Percentiles rank a stretch among this genome's conserved stretches.
Conservation (phyloP, 37 sponge, comb jelly and placozoan genomes). For the Chondrosia reniformis region DNA sequence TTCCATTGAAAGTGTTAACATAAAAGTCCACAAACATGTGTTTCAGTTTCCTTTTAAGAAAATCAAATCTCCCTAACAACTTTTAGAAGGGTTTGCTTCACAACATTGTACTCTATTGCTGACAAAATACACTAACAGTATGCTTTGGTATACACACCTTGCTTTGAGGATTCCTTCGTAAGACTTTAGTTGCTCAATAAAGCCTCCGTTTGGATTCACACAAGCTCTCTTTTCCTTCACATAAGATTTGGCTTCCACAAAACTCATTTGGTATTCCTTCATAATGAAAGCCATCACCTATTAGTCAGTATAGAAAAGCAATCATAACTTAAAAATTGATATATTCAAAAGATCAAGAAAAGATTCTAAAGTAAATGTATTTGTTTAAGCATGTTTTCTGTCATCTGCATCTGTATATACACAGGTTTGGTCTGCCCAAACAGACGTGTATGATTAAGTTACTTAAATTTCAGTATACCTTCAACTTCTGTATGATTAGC, state of each 20-base stretch:
- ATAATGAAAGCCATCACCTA: conserved; percentile 94
- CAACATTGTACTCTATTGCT: too few species aligned
- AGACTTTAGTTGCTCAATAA: conserved; percentile 69
- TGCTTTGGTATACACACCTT: conserved; percentile 49
- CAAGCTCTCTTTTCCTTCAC: conserved; percentile 69
- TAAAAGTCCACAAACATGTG: too few species aligned
- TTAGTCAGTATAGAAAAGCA: not conserved
- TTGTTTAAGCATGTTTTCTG: not conserved
- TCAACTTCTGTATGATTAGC: too few species aligned
- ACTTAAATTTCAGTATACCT: too few species aligned
- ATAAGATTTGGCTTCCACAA: conserved; percentile 55
- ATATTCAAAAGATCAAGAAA: not conserved
- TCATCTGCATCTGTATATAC: too few species aligned
- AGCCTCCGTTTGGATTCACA: conserved; percentile 92
- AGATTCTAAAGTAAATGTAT: not conserved
- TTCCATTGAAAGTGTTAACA: too few species aligned
- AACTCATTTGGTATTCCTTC: conserved; percentile 88
- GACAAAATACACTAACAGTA: not conserved
- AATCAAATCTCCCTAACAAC: too few species aligned
- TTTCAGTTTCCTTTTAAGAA: too few species aligned
- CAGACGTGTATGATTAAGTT: too few species aligned
- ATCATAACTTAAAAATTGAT: too few species aligned
- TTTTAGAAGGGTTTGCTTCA: too few species aligned
- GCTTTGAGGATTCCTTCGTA: conserved; percentile 96
- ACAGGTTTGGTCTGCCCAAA: too few species aligned